A percentile compares a stretch with the other conserved stretches of the same genome.
Conservation (phyloP, 2,797 vertebrate genomes). For the Pyrocephalus nanus region DNA sequence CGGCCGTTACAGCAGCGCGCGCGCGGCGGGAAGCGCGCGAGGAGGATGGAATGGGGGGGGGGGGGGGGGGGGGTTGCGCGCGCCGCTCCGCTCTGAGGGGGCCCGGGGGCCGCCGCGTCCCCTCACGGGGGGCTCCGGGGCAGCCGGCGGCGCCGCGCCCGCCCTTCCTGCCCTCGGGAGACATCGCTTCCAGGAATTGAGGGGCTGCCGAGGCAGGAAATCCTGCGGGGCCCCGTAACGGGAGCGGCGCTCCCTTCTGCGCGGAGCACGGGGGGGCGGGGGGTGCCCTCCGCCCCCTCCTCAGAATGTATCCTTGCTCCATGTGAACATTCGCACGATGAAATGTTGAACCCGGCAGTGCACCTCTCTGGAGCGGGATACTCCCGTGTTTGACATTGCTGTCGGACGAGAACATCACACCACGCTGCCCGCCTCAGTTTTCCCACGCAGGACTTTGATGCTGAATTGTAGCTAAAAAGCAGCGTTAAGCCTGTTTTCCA, state of each 20-base stretch:
- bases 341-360: rapidly evolving
- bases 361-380: rapidly evolving
- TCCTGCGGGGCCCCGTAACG: not conserved
- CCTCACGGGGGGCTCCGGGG: not conserved
- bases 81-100: not conserved
- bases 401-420: not conserved
- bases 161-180: not conserved
- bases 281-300: not conserved
- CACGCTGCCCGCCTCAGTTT: not conserved
- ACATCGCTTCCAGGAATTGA: not conserved
- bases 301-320: rapidly evolving
- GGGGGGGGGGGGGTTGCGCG: not conserved
- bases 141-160: not conserved
- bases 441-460: not conserved
- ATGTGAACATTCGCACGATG: rapidly evolving
- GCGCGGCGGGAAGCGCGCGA: not conserved
- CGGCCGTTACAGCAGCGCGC: not conserved
- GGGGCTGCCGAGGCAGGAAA: constrained; percentile 2
- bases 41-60: no score
- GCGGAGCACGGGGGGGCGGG: not conserved
- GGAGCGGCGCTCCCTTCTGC: not conserved
- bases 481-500: not conserved
- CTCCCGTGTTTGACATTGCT: not conserved
- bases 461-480: not conserved
- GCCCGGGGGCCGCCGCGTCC: not conserved